These are phyloP conservation scores for Mizuhopecten yessoensis DNA, from an alignment of 1,140 invertebrate species.

Conservation along the genomic window DNA sequence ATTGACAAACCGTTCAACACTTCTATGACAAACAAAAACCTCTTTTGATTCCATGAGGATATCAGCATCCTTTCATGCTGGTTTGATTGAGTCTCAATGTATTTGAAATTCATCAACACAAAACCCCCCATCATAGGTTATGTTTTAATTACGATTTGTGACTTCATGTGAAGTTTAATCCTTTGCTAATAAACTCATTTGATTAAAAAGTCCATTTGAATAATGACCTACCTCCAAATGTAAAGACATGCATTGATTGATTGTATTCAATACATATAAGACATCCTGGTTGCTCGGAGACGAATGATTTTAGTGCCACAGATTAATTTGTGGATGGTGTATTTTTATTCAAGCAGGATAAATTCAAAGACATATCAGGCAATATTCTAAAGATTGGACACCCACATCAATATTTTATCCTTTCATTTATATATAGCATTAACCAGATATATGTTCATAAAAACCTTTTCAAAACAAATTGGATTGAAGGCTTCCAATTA, in stretches of 20 bases:
- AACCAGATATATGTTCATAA: no score
- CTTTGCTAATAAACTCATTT: background rate
- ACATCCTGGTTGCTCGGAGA: background rate
- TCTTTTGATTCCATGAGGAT: background rate
- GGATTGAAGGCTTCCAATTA: no score
- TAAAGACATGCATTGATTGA: background rate
- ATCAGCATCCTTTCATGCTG: no score
- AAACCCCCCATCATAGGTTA: no score
- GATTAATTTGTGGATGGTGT: background rate
- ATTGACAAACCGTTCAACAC: no score
- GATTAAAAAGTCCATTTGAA: background rate
- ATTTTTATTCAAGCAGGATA: background rate
- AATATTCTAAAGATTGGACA: no score
- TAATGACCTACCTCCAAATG: background rate
- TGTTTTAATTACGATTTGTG: no score
- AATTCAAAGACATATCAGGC: background rate
- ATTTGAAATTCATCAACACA: background rate
- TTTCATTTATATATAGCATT: no score
- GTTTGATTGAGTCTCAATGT: background rate
- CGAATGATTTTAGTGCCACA: background rate
- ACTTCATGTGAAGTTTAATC: no score
- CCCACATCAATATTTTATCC: no score
- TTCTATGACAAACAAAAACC: background rate
- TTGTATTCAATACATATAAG: background rate
- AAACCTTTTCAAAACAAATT: no score